Base-by-base conservation (phyloP, 2,113 vertebrate genomes). In the Apeltes quadracus region DNA sequence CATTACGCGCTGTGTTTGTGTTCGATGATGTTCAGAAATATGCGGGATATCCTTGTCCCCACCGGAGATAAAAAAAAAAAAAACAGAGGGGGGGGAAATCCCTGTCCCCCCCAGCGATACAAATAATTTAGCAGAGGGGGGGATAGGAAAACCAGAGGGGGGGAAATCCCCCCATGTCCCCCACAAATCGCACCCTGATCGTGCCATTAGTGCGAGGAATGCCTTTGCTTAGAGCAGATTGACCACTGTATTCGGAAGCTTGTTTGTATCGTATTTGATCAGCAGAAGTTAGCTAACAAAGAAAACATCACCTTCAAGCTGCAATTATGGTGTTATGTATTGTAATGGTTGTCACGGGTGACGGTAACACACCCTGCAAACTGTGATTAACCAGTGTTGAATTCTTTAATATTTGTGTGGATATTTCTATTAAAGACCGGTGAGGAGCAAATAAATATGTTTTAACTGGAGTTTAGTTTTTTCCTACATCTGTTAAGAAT, bases 401-500 rank as follows among this genome's bases (percentile, higher is more conserved):
- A 27, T 6, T 15, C 34, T 50, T n/a, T n/a, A n/a, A n/a, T n/a
- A n/a, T n/a, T n/a, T n/a, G n/a, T n/a, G 12, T 20, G 16, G 27
- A 27, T 32, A 16, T 57, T 13, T 34, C 4, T 18, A 38, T 41
- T 3, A 64, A 36, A 66, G 38, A 5, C 3, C 7, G 41, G 43
- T 14, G 4, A 18, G 13, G 11, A 50, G 25, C 6, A 50, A 9
- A 14, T 25, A 54, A 48, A 65, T 25, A 68, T 20, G 27, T 59
- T 69, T 80, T 59, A 39, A 44, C 27, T 11, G 9, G 15, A 51
- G 44, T 38, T 59, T 59, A 65, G 34, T 25, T 68, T 59, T 5
- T 71, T 69, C 66, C 50, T 56, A 57, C 4, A 12, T 68, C 34
- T 50, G 57, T 64, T n/a, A 54, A 54, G 25, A 44, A 10, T 72